Evolutionary conservation across 2,113 vertebrate species (phyloP), one percentile per base, ranked within the genome.

Genomic region (Oxyura jamaicensis): DNA sequence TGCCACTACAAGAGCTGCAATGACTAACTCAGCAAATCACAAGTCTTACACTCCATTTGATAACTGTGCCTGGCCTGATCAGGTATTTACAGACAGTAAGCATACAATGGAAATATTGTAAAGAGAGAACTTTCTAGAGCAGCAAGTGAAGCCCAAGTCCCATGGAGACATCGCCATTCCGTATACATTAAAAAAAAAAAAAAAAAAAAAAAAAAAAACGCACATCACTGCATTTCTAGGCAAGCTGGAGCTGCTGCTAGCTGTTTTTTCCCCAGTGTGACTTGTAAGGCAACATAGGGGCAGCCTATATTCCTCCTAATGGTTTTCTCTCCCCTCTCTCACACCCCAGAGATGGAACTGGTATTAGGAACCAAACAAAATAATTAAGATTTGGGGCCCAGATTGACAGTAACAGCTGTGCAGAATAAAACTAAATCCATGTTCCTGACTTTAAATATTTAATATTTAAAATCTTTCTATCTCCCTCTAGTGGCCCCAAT

Each of bases 401-500:
- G 41, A 76, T 80, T 80, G 65, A 80, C 8, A 85, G 13, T 8
- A 67, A 75, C 7, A 52, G 13, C 23, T 65, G 8, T 65, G 29
- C 17, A 88, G 29, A 93, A 87, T 50, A 88, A 82, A 94, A 92
- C 13, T 19, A 68, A 84, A 81, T 72, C 22, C 18, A 60, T 41
- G 6, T 63, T 87, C 33, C 48, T 55, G 7, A 75, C 48, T 31
- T 86, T 28, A 46, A 92, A 60, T 52, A 56, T 74, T 81, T 69
- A 39, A 72, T 46, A 91, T 60, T 42, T 2, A 8, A 79, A 95
- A 84, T 41, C 76, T 96, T 93, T 84, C 25, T 84, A 59, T 69
- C 86, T 92, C 91, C 69, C 95, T 20, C 80, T 93, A 93, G 85
- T 48, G 83, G 88, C 6, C 10, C 39, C 35, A 84, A 68, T 50